Evolutionary conservation across 2,888 invertebrate genomes (phyloP), one percentile per base, ranked within the genome.

Genomic region (Tipula vernalis): DNA sequence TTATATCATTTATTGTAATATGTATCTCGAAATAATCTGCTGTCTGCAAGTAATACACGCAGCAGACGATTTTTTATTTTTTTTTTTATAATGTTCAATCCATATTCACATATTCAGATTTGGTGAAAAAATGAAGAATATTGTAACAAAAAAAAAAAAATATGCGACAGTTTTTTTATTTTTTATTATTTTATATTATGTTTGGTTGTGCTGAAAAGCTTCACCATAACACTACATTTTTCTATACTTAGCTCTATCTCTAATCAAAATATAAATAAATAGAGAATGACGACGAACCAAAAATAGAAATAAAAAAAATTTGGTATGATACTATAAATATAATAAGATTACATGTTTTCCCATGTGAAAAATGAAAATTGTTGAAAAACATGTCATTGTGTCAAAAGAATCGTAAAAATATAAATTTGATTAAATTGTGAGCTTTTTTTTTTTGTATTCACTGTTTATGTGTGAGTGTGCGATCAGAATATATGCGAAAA

Each of bases 281-380:
- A 71, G 71, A 71, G 28, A 28, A 71, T 71, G 71, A 71, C 71
- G 71, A 71, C 18, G 71, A 71, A 28, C 71, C 18, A 71, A 71
- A 6, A 71, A 28, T 10, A 71, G 28, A 28, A 71, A 15, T 28
- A 28, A 71, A 71, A 71, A 71, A 71, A 71, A 28, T 28, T 71
- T 71, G 71, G 71, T 28, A 84, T 84, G 84, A 84, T 84, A 84
- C 84, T 84, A 84, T 84, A 84, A 84, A 84, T 84, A 84, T 84
- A 84, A 84, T 84, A 84, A 84, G 84, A 84, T 84, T 84, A 84
- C 84, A 84, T 84, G 84, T 84, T 84, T 84, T 84, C 84, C 84
- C 84, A 84, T 84, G 84, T 84, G 84, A 84, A 84, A 84, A 84
- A 84, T 84, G 84, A 84, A 84, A 84, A 84, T 84, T 84, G 84